These are phyloP conservation scores for Caenorhabditis briggsae DNA, from an alignment of 1,140 invertebrate genomes.

Conservation along the genomic window DNA sequence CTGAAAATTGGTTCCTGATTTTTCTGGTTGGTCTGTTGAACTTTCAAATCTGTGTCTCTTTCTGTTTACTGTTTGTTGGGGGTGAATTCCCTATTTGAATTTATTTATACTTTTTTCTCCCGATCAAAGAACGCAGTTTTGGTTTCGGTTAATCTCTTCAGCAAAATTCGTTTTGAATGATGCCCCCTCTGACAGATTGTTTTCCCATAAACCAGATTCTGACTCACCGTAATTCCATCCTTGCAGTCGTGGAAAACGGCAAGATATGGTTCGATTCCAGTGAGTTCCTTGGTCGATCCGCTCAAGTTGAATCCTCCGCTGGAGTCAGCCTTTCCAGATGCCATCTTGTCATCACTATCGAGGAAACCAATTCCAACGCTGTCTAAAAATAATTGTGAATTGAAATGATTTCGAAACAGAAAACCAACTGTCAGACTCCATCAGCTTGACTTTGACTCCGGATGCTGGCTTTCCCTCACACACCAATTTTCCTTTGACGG, in stretches of 20 bases:
- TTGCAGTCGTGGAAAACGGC: conserved; percentile 72
- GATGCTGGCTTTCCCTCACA: conserved; percentile 61
- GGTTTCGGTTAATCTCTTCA: background rate
- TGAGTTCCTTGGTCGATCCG: conserved; percentile 69
- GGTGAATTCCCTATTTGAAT: background rate
- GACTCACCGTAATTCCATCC: conserved; percentile 64
- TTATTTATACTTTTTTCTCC: background rate
- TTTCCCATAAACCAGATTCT: background rate
- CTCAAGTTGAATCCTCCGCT: conserved; percentile 65
- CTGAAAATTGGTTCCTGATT: conserved; percentile 53
- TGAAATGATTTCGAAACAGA: background rate
- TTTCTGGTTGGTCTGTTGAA: background rate
- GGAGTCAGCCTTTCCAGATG: conserved; percentile 65
- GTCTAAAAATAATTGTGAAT: conserved; percentile 1
- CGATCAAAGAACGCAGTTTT: background rate
- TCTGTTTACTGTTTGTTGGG: background rate
- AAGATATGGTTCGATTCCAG: conserved; percentile 70
- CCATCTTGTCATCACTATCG: conserved; percentile 69
- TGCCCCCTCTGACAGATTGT: too few relatives aligned
- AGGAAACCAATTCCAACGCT: conserved; percentile 48
- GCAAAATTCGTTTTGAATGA: conserved; percentile 2
- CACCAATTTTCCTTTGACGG: conserved; percentile 48
- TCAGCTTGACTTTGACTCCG: conserved; percentile 58
- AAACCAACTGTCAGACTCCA: conserved; percentile 59
- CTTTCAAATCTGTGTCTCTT: background rate